These are phyloP conservation scores for Salarias fasciatus DNA, from an alignment of 2,797 vertebrate genomes.

Conservation along the genomic window DNA sequence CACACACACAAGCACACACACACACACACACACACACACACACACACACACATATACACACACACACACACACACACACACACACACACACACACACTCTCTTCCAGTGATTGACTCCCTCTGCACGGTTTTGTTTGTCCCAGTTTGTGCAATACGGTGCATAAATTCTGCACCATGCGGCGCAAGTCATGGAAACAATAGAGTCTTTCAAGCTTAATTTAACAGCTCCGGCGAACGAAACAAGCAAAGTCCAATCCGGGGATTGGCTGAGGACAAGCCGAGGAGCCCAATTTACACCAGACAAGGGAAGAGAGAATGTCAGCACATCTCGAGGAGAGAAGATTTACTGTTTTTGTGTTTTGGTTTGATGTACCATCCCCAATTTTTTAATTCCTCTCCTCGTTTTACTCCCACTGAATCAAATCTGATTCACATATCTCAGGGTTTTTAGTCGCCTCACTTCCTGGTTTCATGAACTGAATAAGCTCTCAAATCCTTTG, in stretches of 20 bases:
- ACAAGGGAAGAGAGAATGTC: neutral
- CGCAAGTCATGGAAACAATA: constrained; percentile 60
- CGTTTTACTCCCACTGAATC: constrained; percentile 52
- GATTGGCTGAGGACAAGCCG: constrained; percentile 17
- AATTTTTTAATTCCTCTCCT: constrained; percentile 27
- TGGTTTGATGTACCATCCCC: constrained; percentile 23
- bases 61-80: no score
- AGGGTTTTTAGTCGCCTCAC: constrained; percentile 45
- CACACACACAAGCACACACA: no score
- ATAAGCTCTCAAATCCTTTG: constrained; percentile 57
- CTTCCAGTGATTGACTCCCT: no score
- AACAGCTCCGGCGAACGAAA: constrained; percentile 38
- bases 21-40: no score
- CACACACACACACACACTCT: no score
- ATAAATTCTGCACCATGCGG: constrained; percentile 25
- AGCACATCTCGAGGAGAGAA: neutral
- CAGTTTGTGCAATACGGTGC: constrained; percentile 26
- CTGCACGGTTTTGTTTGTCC: constrained; percentile 10
- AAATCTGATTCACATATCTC: constrained; percentile 64
- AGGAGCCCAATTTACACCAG: constrained; percentile 3
- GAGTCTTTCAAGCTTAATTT: constrained; percentile 52
- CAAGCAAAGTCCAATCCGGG: constrained; percentile 63
- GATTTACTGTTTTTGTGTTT: no score
- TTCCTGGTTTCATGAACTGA: constrained; percentile 30
- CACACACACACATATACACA: no score